Evolutionary conservation across 2,113 vertebrate species (phyloP), one percentile per base, ranked within the genome.

Genomic region (Ornithorhynchus anatinus): DNA sequence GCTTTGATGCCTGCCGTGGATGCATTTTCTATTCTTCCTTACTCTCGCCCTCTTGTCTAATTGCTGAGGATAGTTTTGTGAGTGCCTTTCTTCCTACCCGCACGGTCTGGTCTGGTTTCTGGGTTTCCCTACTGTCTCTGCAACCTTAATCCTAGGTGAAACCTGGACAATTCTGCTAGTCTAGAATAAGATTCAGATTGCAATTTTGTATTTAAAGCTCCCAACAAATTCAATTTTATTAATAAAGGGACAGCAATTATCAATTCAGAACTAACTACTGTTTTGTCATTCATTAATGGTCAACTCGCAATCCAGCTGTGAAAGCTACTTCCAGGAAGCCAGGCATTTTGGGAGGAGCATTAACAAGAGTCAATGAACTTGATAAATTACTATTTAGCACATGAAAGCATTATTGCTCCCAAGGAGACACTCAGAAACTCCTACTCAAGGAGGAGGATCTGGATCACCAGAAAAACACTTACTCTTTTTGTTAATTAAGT

Each of bases 401-500:
- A 54, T 15, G 19, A 61, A 40, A 59, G 22, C 65, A 39, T 59
- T 23, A 59, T 13, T n/a, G 8, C 33, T 11, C 12, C 8, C 32
- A 6, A 57, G 60, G 31, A 17, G 10, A 35, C 27, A 50, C 45
- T 31, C 53, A 32, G 37, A 20, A 15, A 27, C 12, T 25, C n/a
- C n/a, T n/a, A n/a, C n/a, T n/a, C n/a, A n/a, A n/a, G n/a, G n/a
- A 48, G 35, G 39, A 59, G 32, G 57, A 45, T 60, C 25, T 62
- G 40, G 57, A 32, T 36, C 14, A 50, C 17, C 40, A 56, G 59
- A 57, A 67, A 63, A 14, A 42, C 35, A 56, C 10, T 36, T 51
- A 25, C n/a, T 59, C 53, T 59, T 32, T 74, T 76, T 32, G 13
- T 22, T 56, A 71, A 70, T 51, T 29, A 59, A 59, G 52, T 74